A percentile compares a stretch with the other conserved stretches of the same genome.
Conservation (phyloP, 2,888 invertebrate genomes). For the Eurytoma californica region DNA sequence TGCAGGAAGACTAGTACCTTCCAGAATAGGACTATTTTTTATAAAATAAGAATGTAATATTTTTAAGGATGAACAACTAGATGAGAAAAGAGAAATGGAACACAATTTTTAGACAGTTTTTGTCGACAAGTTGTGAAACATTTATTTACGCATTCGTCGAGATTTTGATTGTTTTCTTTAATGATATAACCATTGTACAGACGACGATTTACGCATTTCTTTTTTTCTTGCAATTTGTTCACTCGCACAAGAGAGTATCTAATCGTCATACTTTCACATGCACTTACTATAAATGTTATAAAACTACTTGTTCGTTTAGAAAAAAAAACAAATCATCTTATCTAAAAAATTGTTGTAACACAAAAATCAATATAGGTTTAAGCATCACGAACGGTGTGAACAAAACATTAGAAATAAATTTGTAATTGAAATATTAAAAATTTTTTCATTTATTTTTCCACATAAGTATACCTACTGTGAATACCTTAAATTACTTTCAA, state of each 20-base stretch:
- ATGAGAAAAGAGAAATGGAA: slow-evolving; percentile 19
- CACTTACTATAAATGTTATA: slow-evolving; percentile 50
- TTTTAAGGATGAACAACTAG: slow-evolving; percentile 34
- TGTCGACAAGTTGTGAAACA: slow-evolving; percentile 31
- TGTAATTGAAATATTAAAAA: slow-evolving; percentile 44
- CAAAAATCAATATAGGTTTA: slow-evolving; percentile 31
- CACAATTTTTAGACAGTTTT: slow-evolving; percentile 31
- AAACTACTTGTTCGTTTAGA: slow-evolving; percentile 45
- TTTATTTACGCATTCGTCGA: slow-evolving; percentile 46
- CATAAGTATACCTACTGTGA: background rate
- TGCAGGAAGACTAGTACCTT: slow-evolving; percentile 51
- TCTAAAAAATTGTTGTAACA: slow-evolving; percentile 46
- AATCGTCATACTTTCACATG: slow-evolving; percentile 45
- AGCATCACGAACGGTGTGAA: slow-evolving; percentile 42
- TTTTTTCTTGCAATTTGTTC: slow-evolving; percentile 51
- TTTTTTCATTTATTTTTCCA: slow-evolving; percentile 31
- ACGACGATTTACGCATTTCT: slow-evolving; percentile 50
- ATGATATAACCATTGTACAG: slow-evolving; percentile 42
- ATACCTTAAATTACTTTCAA: background rate
- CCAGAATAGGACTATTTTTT: slow-evolving; percentile 53
- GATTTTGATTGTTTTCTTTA: slow-evolving; percentile 40
- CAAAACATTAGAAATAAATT: slow-evolving; percentile 48
- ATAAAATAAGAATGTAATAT: slow-evolving; percentile 43
- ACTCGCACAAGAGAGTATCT: slow-evolving; percentile 52
- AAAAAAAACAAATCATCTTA: slow-evolving; percentile 40